phyloP scores from a whole-genome alignment of 1,140 invertebrate species.

The Drosophila nigrodunni region DNA sequence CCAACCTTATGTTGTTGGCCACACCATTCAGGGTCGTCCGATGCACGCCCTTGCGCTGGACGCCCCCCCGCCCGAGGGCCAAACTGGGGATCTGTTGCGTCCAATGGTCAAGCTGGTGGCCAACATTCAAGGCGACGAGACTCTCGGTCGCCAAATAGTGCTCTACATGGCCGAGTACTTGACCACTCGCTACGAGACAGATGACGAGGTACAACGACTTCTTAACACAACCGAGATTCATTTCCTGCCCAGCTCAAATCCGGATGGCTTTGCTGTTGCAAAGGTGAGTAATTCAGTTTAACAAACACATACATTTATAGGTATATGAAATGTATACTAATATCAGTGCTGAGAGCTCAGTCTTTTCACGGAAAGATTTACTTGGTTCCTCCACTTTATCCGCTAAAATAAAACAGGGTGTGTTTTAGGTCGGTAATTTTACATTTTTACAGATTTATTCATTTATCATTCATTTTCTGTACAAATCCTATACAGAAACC shows the following conservation, averaged over 20 bases:
- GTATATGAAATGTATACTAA: neutral
- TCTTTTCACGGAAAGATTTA: no score
- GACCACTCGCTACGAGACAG: conserved; percentile 89
- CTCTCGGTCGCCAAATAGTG: conserved; percentile 94
- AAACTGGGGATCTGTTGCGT: conserved; percentile 62
- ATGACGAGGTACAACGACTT: conserved; percentile 89
- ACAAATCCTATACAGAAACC: no score
- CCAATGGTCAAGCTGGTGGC: conserved; percentile 98
- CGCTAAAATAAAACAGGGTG: no score
- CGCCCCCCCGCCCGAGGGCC: conserved; percentile 40
- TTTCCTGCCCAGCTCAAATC: conserved; percentile 96
- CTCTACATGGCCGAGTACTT: conserved; percentile 94
- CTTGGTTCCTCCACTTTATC: no score
- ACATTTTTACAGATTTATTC: no score
- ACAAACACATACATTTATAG: neutral
- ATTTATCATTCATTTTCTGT: no score
- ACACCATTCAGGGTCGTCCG: conserved; percentile 90
- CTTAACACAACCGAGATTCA: conserved; percentile 94
- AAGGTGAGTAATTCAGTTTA: conserved; percentile 85
- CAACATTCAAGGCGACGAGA: conserved; percentile 99
- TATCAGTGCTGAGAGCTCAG: no score
- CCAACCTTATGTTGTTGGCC: conserved; percentile 91
- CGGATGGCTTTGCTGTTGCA: conserved; percentile 95
- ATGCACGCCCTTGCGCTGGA: conserved; percentile 88
- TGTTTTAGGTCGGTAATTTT: no score